These are phyloP conservation scores for Laticauda laticaudata DNA, from an alignment of 2,113 vertebrate genomes.

Conservation along the genomic window DNA sequence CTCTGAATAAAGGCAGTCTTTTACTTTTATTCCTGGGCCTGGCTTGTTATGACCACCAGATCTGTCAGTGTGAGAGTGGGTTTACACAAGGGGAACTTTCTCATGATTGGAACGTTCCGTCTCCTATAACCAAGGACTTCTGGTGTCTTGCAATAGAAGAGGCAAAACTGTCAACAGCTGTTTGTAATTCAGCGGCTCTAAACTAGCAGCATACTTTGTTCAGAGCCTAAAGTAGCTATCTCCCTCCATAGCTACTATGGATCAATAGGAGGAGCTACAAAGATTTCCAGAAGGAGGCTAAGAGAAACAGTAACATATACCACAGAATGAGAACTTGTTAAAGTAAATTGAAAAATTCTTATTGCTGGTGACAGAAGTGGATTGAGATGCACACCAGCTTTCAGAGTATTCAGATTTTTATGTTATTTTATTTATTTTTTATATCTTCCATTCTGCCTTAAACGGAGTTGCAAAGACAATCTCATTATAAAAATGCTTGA, in stretches of 20 bases:
- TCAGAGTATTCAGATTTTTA: background rate
- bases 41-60: constrained; percentile 53
- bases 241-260: background rate
- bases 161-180: constrained; percentile 44
- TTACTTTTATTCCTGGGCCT: constrained; percentile 65
- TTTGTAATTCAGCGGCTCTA: constrained; percentile 24
- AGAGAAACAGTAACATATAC: background rate
- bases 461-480: background rate
- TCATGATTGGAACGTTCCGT: constrained; percentile 36
- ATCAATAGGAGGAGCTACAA: constrained; percentile 10
- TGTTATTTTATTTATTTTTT: background rate
- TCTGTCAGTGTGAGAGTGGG: constrained; percentile 49
- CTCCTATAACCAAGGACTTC: constrained; percentile 43
- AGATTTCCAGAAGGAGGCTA: constrained; percentile 14
- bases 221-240: background rate
- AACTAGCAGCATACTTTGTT: background rate
- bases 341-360: background rate
- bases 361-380: background rate
- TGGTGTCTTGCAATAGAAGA: constrained; percentile 55
- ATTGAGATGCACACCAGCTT: background rate
- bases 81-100: constrained; percentile 46
- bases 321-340: background rate
- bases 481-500: constrained; percentile 5
- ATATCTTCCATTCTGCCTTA: background rate
- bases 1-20: constrained; percentile 65